Conservation (phyloP, 2,113 vertebrate genomes). For the Pygoscelis adeliae region DNA sequence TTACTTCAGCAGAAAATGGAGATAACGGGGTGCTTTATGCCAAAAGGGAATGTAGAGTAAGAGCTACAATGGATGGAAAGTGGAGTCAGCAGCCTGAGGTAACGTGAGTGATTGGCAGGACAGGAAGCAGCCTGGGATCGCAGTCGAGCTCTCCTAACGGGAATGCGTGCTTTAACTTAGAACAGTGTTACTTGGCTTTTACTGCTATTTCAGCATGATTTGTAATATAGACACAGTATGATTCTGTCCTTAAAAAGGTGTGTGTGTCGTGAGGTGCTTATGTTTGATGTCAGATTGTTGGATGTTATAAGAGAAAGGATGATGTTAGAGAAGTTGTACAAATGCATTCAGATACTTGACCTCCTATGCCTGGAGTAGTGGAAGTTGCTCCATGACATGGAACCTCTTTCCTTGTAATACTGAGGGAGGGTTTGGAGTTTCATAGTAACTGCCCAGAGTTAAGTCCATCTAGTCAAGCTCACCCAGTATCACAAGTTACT, state of each 20-base stretch:
- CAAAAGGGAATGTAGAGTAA: neutral
- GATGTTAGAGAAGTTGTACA: neutral
- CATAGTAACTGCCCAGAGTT: neutral
- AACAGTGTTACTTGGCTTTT: neutral
- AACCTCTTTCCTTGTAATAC: neutral
- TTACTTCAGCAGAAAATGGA: neutral
- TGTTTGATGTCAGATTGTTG: neutral
- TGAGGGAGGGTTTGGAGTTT: neutral
- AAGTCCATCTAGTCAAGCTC: neutral
- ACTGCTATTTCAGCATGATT: neutral
- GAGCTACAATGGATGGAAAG: neutral
- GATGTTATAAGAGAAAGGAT: neutral
- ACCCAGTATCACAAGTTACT: neutral
- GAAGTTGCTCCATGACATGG: neutral
- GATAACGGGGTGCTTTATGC: conserved; percentile 13
- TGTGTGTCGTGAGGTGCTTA: rapidly evolving
- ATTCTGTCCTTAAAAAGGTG: neutral
- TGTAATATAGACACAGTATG: neutral
- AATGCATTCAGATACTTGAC: neutral
- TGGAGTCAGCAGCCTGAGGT: neutral
- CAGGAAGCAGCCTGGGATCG: neutral
- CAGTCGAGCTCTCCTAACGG: neutral
- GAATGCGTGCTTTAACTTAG: neutral
- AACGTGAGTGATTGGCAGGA: neutral
- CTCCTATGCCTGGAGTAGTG: neutral